These are phyloP conservation scores for Mamestra configurata DNA, from an alignment of 1,140 invertebrate genomes.

Conservation along the genomic window DNA sequence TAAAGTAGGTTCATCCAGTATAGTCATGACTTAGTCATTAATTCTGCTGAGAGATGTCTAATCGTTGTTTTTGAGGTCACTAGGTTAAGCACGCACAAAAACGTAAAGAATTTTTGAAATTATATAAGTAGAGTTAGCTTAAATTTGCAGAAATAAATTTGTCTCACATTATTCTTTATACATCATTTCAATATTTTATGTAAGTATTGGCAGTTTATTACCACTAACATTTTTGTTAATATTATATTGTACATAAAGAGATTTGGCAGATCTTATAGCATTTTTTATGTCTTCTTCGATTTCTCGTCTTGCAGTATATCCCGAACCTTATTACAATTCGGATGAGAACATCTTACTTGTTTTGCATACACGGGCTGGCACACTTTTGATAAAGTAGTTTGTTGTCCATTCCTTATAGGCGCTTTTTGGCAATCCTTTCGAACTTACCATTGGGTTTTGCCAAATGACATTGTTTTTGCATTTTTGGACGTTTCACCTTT, in stretches of 20 bases:
- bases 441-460: background rate
- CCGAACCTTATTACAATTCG: background rate
- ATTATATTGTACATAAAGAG: too few species aligned
- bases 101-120: too few species aligned
- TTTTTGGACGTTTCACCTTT: constrained; percentile 3
- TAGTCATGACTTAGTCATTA: background rate
- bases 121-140: background rate
- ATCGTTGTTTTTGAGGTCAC: background rate
- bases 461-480: background rate
- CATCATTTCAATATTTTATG: too few species aligned
- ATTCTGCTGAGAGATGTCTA: background rate
- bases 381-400: constrained; percentile 1
- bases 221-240: too few species aligned
- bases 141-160: too few species aligned
- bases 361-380: background rate
- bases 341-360: constrained; percentile 26
- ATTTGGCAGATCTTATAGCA: too few species aligned
- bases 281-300: too few species aligned
- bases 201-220: too few species aligned
- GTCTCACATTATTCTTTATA: too few species aligned
- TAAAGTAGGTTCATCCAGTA: background rate
- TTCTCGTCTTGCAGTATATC: background rate
- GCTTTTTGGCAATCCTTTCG: constrained; percentile 6
- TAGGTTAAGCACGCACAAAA: background rate
- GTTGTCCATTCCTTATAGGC: background rate